phyloP scores from a whole-genome alignment of 1,140 invertebrate genomes.

The Linepithema humile region DNA sequence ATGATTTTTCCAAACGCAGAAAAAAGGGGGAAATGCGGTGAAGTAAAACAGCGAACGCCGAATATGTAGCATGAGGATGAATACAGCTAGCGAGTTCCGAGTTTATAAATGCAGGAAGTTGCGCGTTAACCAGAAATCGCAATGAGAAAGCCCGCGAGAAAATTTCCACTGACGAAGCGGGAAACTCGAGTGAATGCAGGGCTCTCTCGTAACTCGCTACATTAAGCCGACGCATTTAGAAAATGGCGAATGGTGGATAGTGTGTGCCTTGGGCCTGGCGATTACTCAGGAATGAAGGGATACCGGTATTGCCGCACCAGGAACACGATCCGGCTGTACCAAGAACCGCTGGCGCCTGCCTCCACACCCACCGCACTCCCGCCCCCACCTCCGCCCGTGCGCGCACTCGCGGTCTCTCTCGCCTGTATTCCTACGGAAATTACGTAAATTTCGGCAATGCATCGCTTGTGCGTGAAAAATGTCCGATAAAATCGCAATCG shows the following conservation, averaged over 20 bases:
- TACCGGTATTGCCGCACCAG: constrained; percentile 82
- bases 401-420: constrained; percentile 39
- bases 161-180: constrained; percentile 11
- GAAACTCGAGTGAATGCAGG: constrained; percentile 25
- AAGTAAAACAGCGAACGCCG: not conserved
- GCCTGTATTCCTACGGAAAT: constrained; percentile 49
- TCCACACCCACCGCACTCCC: constrained; percentile 63
- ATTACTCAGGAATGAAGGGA: constrained; percentile 84
- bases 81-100: not conserved
- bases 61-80: not conserved
- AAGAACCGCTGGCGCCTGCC: constrained; percentile 74
- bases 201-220: constrained; percentile 55
- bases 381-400: not conserved
- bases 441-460: constrained; percentile 38
- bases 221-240: constrained; percentile 77
- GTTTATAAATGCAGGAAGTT: not conserved
- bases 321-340: constrained; percentile 72
- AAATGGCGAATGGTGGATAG: constrained; percentile 78
- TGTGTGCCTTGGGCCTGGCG: constrained; percentile 79
- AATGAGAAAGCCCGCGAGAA: not conserved
- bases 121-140: not conserved
- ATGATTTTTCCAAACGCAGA: not conserved
- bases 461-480: constrained; percentile 22
- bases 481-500: constrained; percentile 13
- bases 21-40: not conserved